These are phyloP conservation scores for Drosophila birchii DNA, from an alignment of 2,888 invertebrate genomes.

Conservation along the genomic window DNA sequence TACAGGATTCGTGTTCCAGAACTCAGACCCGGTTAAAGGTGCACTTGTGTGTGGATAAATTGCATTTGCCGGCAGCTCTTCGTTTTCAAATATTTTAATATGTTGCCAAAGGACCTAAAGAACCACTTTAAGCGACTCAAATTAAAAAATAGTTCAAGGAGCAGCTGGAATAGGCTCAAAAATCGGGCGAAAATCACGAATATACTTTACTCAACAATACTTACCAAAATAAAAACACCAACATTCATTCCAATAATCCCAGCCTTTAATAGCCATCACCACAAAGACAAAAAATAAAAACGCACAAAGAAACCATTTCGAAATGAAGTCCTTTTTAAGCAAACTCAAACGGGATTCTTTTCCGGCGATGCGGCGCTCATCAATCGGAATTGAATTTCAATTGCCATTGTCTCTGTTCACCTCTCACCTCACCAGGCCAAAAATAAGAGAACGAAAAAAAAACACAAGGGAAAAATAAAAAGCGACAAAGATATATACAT, in stretches of 20 bases:
- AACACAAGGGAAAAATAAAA: conserved; percentile 1
- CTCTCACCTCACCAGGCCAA: not conserved
- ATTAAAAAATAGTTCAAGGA: too few species aligned
- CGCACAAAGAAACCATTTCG: not conserved
- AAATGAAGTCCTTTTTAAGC: conserved; percentile 12
- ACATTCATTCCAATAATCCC: not conserved
- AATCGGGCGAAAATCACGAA: not conserved
- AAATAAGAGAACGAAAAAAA: not conserved
- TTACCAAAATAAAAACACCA: too few species aligned
- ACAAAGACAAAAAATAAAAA: not conserved
- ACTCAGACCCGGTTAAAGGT: not conserved
- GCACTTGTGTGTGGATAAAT: conserved; percentile 15
- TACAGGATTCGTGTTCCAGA: conserved; percentile 1
- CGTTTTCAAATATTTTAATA: conserved; percentile 2
- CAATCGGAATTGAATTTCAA: conserved; percentile 45
- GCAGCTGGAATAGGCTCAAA: not conserved
- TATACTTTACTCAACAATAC: not conserved
- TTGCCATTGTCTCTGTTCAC: conserved; percentile 12
- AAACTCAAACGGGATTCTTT: conserved; percentile 20
- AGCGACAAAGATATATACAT: conserved; percentile 5
- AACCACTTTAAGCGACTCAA: too few species aligned
- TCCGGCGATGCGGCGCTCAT: conserved; percentile 14
- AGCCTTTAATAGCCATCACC: not conserved
- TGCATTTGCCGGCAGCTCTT: conserved; percentile 9
- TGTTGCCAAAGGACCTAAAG: not conserved